Evolutionary conservation across 2,888 invertebrate species (phyloP).

Genomic region (Orthosia gothica): DNA sequence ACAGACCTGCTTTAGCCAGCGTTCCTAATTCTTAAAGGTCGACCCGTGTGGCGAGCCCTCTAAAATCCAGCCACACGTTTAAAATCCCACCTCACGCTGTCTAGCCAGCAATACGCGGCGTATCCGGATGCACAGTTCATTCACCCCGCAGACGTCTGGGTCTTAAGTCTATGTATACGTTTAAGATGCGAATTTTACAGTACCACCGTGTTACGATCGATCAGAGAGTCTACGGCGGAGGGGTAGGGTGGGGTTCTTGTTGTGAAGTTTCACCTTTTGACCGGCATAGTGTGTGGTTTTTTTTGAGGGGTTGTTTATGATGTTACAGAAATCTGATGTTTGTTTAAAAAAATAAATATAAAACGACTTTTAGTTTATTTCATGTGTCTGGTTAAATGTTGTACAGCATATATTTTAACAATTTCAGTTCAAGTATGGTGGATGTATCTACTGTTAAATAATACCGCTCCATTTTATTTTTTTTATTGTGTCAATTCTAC

Average conservation of each 20-base stretch:
- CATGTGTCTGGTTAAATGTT: not conserved
- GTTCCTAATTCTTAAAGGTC: no score
- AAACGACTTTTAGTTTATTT: not conserved
- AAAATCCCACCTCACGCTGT: slow-evolving; percentile 37
- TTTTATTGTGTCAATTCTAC: not conserved
- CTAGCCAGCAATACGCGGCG: slow-evolving; percentile 42
- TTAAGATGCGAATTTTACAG: slow-evolving; percentile 69
- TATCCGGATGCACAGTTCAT: slow-evolving; percentile 67
- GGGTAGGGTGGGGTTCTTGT: not conserved
- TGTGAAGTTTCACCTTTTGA: slow-evolving; percentile 47
- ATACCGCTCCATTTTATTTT: no score
- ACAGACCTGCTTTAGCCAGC: no score
- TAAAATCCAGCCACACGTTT: slow-evolving; percentile 11
- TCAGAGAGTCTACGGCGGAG: slow-evolving; percentile 61
- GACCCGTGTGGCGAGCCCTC: no score
- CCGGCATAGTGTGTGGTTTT: slow-evolving; percentile 20
- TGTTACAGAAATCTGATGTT: not conserved
- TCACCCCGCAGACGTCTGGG: slow-evolving; percentile 76
- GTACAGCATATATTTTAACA: not conserved
- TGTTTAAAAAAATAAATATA: not conserved
- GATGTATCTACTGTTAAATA: not conserved
- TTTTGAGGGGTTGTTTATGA: slow-evolving; percentile 25
- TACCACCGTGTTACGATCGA: slow-evolving; percentile 60
- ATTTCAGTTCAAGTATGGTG: not conserved
- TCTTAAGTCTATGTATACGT: slow-evolving; percentile 67